Evolutionary conservation across 2,113 vertebrate species (phyloP).

Genomic region (Colossoma macropomum): DNA sequence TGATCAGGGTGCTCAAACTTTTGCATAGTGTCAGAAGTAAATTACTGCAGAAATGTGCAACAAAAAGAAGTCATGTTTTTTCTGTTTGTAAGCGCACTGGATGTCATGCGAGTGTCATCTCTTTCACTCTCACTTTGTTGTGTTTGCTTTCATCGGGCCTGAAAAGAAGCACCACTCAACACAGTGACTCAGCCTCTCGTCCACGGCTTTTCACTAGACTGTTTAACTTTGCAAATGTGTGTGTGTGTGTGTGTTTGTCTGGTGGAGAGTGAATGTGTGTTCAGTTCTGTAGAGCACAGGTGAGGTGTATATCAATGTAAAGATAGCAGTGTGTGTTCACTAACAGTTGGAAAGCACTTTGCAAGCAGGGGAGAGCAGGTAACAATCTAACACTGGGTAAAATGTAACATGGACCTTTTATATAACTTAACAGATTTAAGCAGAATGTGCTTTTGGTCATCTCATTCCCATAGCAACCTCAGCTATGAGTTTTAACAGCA

Average conservation of each 20-base stretch:
- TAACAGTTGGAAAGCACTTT: not conserved
- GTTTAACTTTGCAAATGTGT: conserved; percentile 13
- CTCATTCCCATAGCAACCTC: too few relatives aligned
- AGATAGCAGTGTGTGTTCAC: not conserved
- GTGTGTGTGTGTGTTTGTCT: not conserved
- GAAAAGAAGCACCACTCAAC: conserved; percentile 25
- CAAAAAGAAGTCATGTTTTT: too few relatives aligned
- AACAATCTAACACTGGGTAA: too few relatives aligned
- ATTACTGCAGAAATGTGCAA: not conserved
- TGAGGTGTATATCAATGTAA: not conserved
- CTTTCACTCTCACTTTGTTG: not conserved
- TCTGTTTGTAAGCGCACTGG: too few relatives aligned
- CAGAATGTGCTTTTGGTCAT: too few relatives aligned
- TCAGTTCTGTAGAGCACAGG: not conserved
- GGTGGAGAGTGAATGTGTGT: not conserved
- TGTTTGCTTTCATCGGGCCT: conserved; percentile 15
- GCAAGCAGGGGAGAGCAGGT: too few relatives aligned
- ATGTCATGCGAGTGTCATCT: not conserved
- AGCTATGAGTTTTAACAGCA: too few relatives aligned
- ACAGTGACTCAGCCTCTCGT: conserved; percentile 36
- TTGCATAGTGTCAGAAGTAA: not conserved
- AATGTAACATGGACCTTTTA: too few relatives aligned
- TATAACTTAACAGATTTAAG: too few relatives aligned
- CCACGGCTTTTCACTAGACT: conserved; percentile 1
- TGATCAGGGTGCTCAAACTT: too few relatives aligned